These are phyloP conservation scores for Glaucidium brasilianum DNA, from an alignment of 2,113 vertebrate genomes.

Conservation along the genomic window DNA sequence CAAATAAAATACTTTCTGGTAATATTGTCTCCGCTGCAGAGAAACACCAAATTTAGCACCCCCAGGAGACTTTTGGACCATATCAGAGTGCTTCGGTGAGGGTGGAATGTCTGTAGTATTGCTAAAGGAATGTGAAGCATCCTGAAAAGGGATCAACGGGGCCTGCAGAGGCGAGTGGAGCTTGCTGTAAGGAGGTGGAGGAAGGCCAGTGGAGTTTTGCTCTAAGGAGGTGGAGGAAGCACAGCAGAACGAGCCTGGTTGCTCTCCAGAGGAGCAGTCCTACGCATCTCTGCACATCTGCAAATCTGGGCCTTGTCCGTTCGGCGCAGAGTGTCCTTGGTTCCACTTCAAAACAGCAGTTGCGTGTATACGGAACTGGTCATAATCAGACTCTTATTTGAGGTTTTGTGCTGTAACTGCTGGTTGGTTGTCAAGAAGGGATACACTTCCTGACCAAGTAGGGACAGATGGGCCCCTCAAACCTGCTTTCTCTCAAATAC, in stretches of 20 bases:
- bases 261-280: neutral
- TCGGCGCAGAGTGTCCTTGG: neutral
- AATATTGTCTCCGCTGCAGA: neutral
- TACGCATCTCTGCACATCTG: constrained; percentile 20
- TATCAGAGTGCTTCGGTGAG: constrained; percentile 39
- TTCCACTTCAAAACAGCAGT: neutral
- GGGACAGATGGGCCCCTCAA: constrained; percentile 14
- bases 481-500: constrained; percentile 16
- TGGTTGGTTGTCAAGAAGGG: neutral
- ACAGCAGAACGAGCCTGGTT: neutral
- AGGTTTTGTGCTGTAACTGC: neutral
- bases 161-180: neutral
- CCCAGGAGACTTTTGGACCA: constrained; percentile 17
- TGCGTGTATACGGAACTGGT: accelerated
- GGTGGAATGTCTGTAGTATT: constrained; percentile 54
- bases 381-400: neutral
- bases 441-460: neutral
- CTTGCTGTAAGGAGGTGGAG: neutral
- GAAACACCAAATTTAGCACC: constrained; percentile 57
- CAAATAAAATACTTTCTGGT: constrained; percentile 52
- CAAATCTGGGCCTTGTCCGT: neutral
- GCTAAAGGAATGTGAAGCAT: constrained; percentile 60
- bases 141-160: constrained; percentile 33
- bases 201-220: neutral
- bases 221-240: neutral